Conservation (phyloP, 2,113 vertebrate genomes). For the Pangasianodon hypophthalmus region DNA sequence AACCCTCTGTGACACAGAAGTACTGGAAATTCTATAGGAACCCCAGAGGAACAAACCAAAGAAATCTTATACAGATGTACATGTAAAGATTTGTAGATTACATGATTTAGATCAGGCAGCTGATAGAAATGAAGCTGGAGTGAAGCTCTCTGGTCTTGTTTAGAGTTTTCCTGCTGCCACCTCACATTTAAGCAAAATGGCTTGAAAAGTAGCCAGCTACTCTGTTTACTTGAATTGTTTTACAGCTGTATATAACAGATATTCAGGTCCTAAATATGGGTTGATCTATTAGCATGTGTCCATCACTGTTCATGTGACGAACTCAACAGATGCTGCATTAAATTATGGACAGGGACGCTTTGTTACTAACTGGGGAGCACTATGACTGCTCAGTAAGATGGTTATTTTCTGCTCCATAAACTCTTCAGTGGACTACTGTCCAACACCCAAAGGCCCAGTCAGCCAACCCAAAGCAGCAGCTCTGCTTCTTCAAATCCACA, state of each 20-base stretch:
- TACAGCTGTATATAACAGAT: not conserved
- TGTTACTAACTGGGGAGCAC: conserved; percentile 65
- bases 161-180: not conserved
- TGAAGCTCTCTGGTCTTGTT: not conserved
- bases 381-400: conserved; percentile 61
- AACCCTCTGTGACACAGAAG: not conserved
- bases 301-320: conserved; percentile 62
- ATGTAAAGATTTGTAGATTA: not conserved
- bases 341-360: conserved; percentile 67
- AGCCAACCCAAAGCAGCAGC: conserved; percentile 66
- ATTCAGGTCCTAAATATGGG: not conserved
- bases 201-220: not conserved
- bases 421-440: conserved; percentile 68
- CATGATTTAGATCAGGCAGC: not conserved
- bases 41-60: not conserved
- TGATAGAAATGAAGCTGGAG: not conserved
- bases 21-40: not conserved
- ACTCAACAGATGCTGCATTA: conserved; percentile 60
- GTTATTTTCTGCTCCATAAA: conserved; percentile 75
- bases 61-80: not conserved
- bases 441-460: conserved; percentile 65
- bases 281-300: conserved; percentile 8
- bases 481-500: conserved; percentile 60
- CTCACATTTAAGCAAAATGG: not conserved
- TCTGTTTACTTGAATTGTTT: conserved; percentile 51